Conservation (phyloP, 2,888 invertebrate genomes). For the Rhagophthalmus giganteus region DNA sequence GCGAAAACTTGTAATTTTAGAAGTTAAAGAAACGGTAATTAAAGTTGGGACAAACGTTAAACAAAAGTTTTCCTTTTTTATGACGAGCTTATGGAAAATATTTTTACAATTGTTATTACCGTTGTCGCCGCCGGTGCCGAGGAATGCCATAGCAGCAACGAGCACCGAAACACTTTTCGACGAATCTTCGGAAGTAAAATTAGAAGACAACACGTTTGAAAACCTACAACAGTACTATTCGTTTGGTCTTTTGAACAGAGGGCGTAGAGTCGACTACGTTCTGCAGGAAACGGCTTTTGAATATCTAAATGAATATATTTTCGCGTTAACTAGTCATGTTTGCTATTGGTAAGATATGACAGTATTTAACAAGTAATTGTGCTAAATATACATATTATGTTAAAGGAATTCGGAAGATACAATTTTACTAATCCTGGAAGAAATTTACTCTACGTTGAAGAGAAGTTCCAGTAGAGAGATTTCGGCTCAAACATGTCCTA, state of each 20-base stretch:
- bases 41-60: conserved; percentile 90
- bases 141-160: no score
- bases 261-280: conserved; percentile 89
- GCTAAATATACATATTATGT: conserved; percentile 15
- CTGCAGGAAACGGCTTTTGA: conserved; percentile 95
- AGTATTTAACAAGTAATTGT: background rate
- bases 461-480: no score
- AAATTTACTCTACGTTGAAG: conserved; percentile 91
- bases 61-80: conserved; percentile 78
- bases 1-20: conserved; percentile 17
- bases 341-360: conserved; percentile 87
- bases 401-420: conserved; percentile 95
- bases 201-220: conserved; percentile 66
- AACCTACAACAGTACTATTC: conserved; percentile 67
- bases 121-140: no score
- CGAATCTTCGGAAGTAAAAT: conserved; percentile 44
- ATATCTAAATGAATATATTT: conserved; percentile 94
- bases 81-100: no score
- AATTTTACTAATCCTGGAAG: conserved; percentile 86
- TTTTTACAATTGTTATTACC: no score
- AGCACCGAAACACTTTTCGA: no score
- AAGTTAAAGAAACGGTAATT: conserved; percentile 90
- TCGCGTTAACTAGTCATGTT: conserved; percentile 91
- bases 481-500: no score
- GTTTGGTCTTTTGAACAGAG: conserved; percentile 77